Evolutionary conservation across 1,140 invertebrate species (phyloP), one percentile per base, ranked within the genome.

Genomic region (Drosophila dunni): DNA sequence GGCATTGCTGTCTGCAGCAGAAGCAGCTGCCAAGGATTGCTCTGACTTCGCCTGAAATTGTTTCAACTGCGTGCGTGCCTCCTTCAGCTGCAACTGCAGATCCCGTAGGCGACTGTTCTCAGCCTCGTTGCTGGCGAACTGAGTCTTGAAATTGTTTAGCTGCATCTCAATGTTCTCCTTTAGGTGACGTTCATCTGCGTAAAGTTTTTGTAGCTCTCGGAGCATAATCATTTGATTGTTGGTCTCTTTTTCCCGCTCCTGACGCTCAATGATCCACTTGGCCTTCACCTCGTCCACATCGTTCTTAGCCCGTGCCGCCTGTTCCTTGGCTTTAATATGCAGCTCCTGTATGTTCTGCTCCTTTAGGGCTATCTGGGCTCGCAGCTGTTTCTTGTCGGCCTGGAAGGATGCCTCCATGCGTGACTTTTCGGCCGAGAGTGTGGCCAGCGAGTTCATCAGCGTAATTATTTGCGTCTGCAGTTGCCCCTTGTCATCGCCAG

Each of bases 371-470:
- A 95, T 94, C 82, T 96, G 95, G 69, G 92, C 93, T 67, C 95
- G 94, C 46, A 97, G 90, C 83, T 95, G 93, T 70, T 95, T 97
- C 78, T 96, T 97, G 82, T 97, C 97, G 24, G 94, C 94, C 81
- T 96, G 95, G 93, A 97, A 97, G 50, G 94, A 95, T 42, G 96
- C 95, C 93, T 97, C 97, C 94, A 97, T 96, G 66, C 95, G 95
- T 9, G 96, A 95, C 90, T 97, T 97, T 91, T 97, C 97, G 11
- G 95, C 94, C 7, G 96, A 95, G 11, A 98, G 92, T n/a, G 96
- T 97, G 1, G 95, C 94, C 29, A 98, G 84, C 2, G 96, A 96
- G 77, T 95, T 93, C 88, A 95, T 96, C 33, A 97, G 93, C 1
- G 95, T 95, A 20, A 94, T 93, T 10, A 97, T 91, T 53, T 92